phyloP scores from a whole-genome alignment of 2,113 vertebrate species.

The Gymnogyps californianus region DNA sequence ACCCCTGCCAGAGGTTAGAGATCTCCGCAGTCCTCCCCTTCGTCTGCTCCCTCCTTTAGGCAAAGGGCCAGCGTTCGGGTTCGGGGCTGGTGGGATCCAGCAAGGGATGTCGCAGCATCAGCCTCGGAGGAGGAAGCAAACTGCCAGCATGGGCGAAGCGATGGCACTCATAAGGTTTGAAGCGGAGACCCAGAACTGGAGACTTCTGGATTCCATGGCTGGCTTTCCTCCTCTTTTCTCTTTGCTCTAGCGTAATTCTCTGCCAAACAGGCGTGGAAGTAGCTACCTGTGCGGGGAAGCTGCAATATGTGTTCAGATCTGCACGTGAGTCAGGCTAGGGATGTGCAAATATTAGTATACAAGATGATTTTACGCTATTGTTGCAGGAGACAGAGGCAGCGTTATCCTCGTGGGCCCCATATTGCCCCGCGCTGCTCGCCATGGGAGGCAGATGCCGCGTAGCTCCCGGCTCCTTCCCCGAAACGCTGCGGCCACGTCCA shows the following conservation, averaged over 20 bases:
- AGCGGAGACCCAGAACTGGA: background rate
- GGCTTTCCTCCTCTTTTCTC: background rate
- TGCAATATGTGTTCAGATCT: background rate
- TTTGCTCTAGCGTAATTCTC: background rate
- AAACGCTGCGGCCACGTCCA: fast-evolving
- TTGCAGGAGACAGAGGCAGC: background rate
- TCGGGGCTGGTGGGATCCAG: background rate
- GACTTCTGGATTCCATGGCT: background rate
- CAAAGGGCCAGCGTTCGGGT: background rate
- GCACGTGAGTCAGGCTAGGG: background rate
- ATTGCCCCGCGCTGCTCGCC: background rate
- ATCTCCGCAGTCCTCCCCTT: background rate
- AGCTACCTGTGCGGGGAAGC: background rate
- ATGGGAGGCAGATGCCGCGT: background rate
- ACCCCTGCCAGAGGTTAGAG: background rate
- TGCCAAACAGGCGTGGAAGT: background rate
- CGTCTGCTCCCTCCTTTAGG: fast-evolving
- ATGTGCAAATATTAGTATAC: background rate
- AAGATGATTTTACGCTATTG: background rate
- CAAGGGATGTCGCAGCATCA: background rate
- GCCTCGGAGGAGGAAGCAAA: background rate
- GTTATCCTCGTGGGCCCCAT: background rate
- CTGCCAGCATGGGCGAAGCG: background rate
- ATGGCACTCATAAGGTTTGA: fast-evolving
- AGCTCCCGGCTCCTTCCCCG: background rate